Conservation (phyloP, 35 echinoderm and acorn worm genomes). For the Nesometra sesokonis region DNA sequence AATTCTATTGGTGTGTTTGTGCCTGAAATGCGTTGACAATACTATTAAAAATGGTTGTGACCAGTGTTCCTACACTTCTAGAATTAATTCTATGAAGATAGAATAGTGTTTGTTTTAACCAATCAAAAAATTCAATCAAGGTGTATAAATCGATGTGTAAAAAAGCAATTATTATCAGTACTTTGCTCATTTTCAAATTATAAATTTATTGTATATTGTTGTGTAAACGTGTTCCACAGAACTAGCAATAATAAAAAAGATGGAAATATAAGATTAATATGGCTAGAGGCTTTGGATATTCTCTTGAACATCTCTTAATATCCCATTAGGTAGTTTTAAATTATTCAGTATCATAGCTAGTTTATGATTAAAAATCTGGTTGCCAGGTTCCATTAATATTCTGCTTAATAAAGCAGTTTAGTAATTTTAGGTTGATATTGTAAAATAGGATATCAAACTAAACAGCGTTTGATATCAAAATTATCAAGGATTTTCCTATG, state of each 20-base stretch:
- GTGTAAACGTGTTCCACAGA: neutral
- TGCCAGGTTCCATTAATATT: neutral
- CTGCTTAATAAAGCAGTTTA: neutral
- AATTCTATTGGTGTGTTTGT: too few relatives aligned
- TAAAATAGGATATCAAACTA: neutral
- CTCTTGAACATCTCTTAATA: neutral
- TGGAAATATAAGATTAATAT: too few relatives aligned
- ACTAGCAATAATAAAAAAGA: neutral
- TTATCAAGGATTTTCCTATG: too few relatives aligned
- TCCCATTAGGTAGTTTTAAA: neutral
- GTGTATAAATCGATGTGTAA: neutral
- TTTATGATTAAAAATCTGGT: neutral
- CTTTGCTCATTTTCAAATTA: neutral
- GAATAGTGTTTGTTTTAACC: too few relatives aligned
- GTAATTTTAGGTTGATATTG: too few relatives aligned
- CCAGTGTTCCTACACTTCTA: too few relatives aligned
- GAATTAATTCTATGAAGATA: too few relatives aligned
- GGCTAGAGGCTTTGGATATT: too few relatives aligned
- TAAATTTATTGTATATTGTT: neutral
- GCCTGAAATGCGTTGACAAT: too few relatives aligned
- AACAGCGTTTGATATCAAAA: neutral
- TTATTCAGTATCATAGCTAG: neutral
- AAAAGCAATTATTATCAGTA: neutral
- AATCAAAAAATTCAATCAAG: neutral
- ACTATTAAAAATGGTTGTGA: too few relatives aligned